Base-by-base conservation (phyloP, 2,113 vertebrate genomes). In the Proterorhinus semilunaris region DNA sequence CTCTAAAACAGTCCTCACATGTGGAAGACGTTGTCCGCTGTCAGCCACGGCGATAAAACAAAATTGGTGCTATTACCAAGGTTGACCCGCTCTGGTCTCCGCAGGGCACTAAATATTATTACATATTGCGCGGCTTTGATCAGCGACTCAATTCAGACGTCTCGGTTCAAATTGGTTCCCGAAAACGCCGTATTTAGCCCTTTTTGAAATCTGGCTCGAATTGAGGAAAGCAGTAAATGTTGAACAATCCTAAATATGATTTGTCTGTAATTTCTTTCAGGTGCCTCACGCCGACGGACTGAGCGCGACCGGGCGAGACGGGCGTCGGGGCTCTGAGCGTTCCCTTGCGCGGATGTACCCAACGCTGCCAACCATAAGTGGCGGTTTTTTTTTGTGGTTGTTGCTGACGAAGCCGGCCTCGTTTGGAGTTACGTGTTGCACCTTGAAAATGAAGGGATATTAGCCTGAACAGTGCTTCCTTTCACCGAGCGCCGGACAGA, bases 201-300 rank as follows among this genome's bases (percentile, higher is more conserved):
- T 21, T 27, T 48, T 63, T 74, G 73, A 72, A 79, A 66, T 53
- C 67, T 55, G 71, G 42, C 65, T 58, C 55, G 52, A 72, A 72
- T 45, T 52, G 54, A 48, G 11, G 69, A 21, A 44, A 61, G 58
- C 42, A 9, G 62, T 36, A 54, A 42, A 79, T 42, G 55, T 58
- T 42, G 55, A 42, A 58, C 27, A 58, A 72, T 73, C 68, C 72
- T 62, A 82, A 66, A 85, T 10, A 27, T 21, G 65, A 63, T 86
- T 85, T 87, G 62, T 80, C 67, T 72, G 69, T 69, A 75, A 83
- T 68, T 49, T 79, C 76, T 83, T 86, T 45, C 83, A 91, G 89
- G 81, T 83, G 72, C 66, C 80, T 69, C 73, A 36, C 70, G 52
- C 66, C 65, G 74, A 84, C 62, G 71, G 75, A 77, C 51, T 53